phyloP scores from a whole-genome alignment of 30 jellyfish, hydroid and myxozoan genomes.

The Haliclystus octoradiatus region DNA sequence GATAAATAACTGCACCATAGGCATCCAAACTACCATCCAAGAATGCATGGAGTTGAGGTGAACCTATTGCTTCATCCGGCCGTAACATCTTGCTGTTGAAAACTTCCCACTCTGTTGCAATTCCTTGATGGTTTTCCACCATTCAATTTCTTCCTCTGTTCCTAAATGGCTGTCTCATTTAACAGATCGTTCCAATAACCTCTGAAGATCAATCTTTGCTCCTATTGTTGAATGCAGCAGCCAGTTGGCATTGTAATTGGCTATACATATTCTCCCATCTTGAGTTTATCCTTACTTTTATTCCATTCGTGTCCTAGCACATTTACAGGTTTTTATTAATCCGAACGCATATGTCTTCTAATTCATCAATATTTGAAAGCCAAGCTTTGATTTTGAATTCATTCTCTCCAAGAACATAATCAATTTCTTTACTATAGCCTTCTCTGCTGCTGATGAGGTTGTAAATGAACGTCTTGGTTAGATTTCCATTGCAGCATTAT shows the following conservation, averaged over 20 bases:
- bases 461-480: constrained; percentile 26
- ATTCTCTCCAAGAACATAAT: too few species aligned
- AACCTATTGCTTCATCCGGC: too few species aligned
- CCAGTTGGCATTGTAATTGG: constrained; percentile 22
- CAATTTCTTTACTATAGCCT: constrained; percentile 20
- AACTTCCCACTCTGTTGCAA: too few species aligned
- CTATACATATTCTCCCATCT: too few species aligned
- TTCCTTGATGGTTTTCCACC: constrained; percentile 8
- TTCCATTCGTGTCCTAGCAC: constrained; percentile 29
- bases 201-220: constrained; percentile 22
- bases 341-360: too few species aligned
- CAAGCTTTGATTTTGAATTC: too few species aligned
- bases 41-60: too few species aligned
- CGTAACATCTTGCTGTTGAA: too few species aligned
- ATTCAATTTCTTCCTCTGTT: constrained; percentile 11
- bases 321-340: constrained; percentile 9
- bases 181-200: constrained; percentile 31
- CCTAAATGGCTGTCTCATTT: constrained; percentile 7
- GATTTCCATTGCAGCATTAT: too few species aligned
- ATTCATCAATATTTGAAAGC: too few species aligned
- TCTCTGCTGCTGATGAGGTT: constrained; percentile 31
- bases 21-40: too few species aligned
- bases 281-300: constrained; percentile 3
- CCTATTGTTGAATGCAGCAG: constrained; percentile 26
- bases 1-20: too few species aligned